These are phyloP conservation scores for Microcebus tavaratra DNA, from an alignment of 2,113 vertebrate species.

Conservation along the genomic window DNA sequence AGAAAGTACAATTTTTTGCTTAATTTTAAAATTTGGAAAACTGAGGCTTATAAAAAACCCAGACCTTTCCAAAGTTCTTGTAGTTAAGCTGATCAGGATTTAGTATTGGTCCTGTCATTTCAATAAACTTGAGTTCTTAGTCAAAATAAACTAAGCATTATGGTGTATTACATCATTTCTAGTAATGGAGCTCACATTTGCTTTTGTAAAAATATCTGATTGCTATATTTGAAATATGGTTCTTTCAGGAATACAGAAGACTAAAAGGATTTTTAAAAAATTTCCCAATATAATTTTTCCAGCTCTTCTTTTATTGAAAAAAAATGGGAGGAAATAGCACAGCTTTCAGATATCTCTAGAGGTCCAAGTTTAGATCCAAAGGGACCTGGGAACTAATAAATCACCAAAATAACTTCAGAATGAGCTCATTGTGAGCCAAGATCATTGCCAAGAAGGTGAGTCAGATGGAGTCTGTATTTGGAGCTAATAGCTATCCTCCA, in stretches of 20 bases:
- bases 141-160: neutral
- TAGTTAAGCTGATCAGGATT: neutral
- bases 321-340: neutral
- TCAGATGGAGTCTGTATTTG: neutral
- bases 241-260: neutral
- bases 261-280: neutral
- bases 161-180: neutral
- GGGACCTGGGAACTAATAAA: slow-evolving; percentile 44
- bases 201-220: neutral
- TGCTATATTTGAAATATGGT: neutral
- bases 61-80: neutral
- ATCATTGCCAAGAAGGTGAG: slow-evolving; percentile 13
- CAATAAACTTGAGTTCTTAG: neutral
- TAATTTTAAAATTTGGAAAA: neutral
- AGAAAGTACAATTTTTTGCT: neutral
- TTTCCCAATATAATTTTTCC: neutral
- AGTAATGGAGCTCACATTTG: neutral
- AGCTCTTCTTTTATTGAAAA: neutral
- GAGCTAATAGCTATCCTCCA: accelerated
- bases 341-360: neutral
- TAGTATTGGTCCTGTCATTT: neutral
- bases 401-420: neutral
- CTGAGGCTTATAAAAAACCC: neutral
- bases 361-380: neutral
- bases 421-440: neutral